Evolutionary conservation across 2,797 vertebrate genomes (phyloP), one percentile per base, ranked within the genome.

Genomic region (Melanotaenia trifasciata): DNA sequence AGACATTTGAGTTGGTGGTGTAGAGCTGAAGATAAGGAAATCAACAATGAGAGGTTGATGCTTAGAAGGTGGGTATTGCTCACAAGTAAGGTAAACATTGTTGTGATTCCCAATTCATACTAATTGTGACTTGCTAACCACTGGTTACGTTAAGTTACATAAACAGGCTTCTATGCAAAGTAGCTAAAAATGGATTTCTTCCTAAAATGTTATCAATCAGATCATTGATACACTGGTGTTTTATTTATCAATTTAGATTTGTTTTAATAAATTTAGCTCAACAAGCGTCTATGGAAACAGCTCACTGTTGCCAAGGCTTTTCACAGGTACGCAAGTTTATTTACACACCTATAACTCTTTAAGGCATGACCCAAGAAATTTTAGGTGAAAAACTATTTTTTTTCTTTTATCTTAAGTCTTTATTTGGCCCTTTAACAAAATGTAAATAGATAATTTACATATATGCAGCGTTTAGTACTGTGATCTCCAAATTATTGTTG

Each of bases 1-100:
- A 75, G 58, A 70, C 56, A n/a, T 84, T 72, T 72, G 69, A 78
- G 64, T 54, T 47, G 72, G 43, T 75, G 28, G 59, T 0, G 47
- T 14, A 3, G 45, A 73, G 28, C 20, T 4, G 64, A 67, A 73
- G 81, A 80, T 63, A 76, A 76, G 67, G 36, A 81, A 63, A 75
- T 64, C 36, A 32, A 50, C 28, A 30, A 63, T 11, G 60, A 78
- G 81, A 64, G 26, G 59, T 14, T 70, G 54, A 70, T 45, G 51
- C 16, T 3, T 67, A 50, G 59, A 33, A 60, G 64, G 61, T 28
- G 61, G 43, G 32, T n/a, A 7, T 13, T 28, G 43, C 9, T 59
- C 54, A 24, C 33, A 53, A 10, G 38, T 43, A 58, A 36, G 3
- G 10, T 8, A 35, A 3, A 58, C n/a, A 18, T 30, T 32, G 13